Conservation (phyloP, 2,113 vertebrate species). For the Pagrus major region DNA sequence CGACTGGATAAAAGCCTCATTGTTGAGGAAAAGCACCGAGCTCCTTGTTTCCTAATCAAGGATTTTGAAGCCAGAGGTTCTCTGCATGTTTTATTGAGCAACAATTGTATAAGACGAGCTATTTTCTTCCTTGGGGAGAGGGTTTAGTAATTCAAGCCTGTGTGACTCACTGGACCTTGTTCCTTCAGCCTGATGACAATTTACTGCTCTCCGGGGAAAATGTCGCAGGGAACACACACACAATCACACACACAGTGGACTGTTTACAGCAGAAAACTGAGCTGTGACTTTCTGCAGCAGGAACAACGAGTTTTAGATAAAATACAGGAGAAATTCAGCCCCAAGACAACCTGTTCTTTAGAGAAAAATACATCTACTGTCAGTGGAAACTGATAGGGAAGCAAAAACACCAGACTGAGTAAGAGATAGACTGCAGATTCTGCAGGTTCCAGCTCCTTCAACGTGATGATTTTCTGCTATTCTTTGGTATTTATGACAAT, state of each 20-base stretch:
- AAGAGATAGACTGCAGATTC: too few species aligned
- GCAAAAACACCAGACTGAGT: too few species aligned
- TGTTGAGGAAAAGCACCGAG: slow-evolving; percentile 21
- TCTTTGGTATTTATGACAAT: too few species aligned
- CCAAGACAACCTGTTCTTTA: background rate
- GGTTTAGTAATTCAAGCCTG: slow-evolving; percentile 20
- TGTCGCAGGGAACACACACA: background rate
- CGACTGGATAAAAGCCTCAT: slow-evolving; percentile 7
- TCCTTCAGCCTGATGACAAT: slow-evolving; percentile 20
- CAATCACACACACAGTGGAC: background rate
- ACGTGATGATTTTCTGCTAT: too few species aligned
- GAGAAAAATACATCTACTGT: background rate
- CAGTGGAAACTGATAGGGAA: background rate
- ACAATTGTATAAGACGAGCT: slow-evolving; percentile 33
- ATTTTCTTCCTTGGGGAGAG: background rate
- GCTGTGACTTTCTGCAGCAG: background rate
- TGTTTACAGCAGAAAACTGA: background rate
- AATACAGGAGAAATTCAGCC: background rate
- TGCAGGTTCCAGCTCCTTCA: too few species aligned
- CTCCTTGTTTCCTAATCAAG: slow-evolving; percentile 34
- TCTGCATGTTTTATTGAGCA: slow-evolving; percentile 23
- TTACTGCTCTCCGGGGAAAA: slow-evolving; percentile 15
- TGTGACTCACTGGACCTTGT: slow-evolving; percentile 14
- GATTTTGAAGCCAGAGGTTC: slow-evolving; percentile 39
- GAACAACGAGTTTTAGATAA: background rate